phyloP scores from a whole-genome alignment of 1,140 invertebrate genomes.

The Berghia stephanieae region DNA sequence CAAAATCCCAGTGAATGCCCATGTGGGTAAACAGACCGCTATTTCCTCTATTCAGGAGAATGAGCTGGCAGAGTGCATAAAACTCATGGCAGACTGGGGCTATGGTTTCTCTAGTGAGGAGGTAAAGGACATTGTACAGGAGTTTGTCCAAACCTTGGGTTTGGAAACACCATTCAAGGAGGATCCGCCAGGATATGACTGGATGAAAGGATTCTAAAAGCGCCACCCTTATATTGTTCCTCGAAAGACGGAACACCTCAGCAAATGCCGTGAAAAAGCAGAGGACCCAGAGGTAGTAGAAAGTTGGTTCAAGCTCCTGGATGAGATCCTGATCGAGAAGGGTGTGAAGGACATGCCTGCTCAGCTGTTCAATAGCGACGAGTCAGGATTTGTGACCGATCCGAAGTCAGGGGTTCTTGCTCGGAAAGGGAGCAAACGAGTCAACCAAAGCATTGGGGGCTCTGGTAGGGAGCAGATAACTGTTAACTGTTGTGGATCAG shows the following conservation, averaged over 20 bases:
- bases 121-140: neutral
- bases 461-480: slow-evolving; percentile 21
- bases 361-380: slow-evolving; percentile 32
- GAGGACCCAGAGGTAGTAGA: slow-evolving; percentile 9
- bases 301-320: slow-evolving; percentile 12
- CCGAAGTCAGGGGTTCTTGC: slow-evolving; percentile 20
- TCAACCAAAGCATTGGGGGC: slow-evolving; percentile 5
- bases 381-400: slow-evolving; percentile 24
- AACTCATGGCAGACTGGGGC: slow-evolving; percentile 4
- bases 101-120: neutral
- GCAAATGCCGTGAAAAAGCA: neutral
- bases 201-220: too few species aligned
- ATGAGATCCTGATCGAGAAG: neutral
- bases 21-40: neutral
- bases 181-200: neutral
- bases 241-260: slow-evolving; percentile 20
- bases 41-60: neutral
- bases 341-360: neutral
- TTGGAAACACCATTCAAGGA: neutral
- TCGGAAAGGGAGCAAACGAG: slow-evolving; percentile 17
- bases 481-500: slow-evolving; percentile 26
- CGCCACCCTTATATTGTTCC: slow-evolving; percentile 22
- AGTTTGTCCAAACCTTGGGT: neutral
- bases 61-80: slow-evolving; percentile 12
- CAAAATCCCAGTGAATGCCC: neutral